phyloP scores from a whole-genome alignment of 1,140 invertebrate species.

The Elymnias hypermnestra region DNA sequence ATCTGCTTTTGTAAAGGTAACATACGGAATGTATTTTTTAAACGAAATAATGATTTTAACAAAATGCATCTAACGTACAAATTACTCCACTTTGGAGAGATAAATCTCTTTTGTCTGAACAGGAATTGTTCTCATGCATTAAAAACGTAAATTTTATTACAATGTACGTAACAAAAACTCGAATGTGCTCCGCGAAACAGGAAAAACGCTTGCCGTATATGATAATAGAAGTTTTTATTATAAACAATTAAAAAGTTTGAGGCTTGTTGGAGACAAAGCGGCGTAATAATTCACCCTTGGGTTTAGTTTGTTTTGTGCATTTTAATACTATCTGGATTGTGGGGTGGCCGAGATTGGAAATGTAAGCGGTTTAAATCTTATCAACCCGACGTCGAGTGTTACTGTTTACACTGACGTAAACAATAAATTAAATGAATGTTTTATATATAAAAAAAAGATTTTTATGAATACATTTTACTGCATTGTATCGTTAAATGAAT shows the following conservation, averaged over 20 bases:
- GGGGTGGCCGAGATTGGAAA: conserved; percentile 5
- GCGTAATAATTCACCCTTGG: conserved; percentile 33
- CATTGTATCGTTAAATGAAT: too few relatives aligned
- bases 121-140: conserved; percentile 10
- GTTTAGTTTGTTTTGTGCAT: conserved; percentile 23
- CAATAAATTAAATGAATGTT: conserved; percentile 1
- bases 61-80: not conserved
- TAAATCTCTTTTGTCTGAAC: conserved; percentile 3
- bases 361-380: conserved; percentile 8
- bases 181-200: conserved; percentile 18
- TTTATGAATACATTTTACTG: too few relatives aligned
- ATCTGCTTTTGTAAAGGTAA: too few relatives aligned
- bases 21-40: not conserved
- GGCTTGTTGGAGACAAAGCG: conserved; percentile 34
- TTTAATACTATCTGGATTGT: conserved; percentile 17
- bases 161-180: conserved; percentile 19
- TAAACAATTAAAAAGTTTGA: conserved; percentile 48
- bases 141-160: conserved; percentile 23
- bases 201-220: conserved; percentile 25
- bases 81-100: not conserved
- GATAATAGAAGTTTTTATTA: conserved; percentile 46
- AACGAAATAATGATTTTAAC: not conserved
- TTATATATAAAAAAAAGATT: too few relatives aligned
- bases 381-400: not conserved
- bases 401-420: not conserved